Base-by-base conservation (phyloP, 2,113 vertebrate genomes). In the Petrocephalus microphthalmus region DNA sequence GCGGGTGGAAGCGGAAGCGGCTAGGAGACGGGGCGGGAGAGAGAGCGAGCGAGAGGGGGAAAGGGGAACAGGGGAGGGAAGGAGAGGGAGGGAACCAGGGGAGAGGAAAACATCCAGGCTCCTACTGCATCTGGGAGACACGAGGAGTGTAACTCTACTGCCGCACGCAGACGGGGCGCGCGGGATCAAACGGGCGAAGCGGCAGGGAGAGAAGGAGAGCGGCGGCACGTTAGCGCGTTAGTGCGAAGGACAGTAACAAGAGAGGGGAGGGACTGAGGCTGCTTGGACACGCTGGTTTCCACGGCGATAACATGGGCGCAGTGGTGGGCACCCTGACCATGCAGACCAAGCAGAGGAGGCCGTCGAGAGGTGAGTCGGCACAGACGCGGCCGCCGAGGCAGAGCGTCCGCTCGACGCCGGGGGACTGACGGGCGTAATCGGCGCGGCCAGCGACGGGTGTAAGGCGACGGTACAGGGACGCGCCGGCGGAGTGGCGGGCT, bases 291-390 rank as follows among this genome's bases (percentile, higher is more conserved):
- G 57, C 91, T 91, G 93, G 93, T 94, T 94, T 92, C 92, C 92
- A 94, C 94, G 82, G 93, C 87, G 93, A 93, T 94, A 96, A 94
- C 93, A 99, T 99, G 98, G 98, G 98, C 90, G 98, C 98, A 91
- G 98, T 99, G 92, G 98, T 99, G 96, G 98, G 97, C 93, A 99
- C 97, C 49, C 96, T 99, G 94, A 98, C 97, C 64, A 97, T 99
- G 96, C 98, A 99, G 94, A 98, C 97, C 91, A 99, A 97, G 95
- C 97, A 99, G 96, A 98, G 98, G 93, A 92, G 97, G 96, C 96
- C 96, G 57, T 97, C 97, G 29, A 97, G 98, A 98, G 98, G 98
- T 99, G 98, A 93, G 97, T 95, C 89, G 45, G 92, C 85, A 85
- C 71, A 85, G 37, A 85, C 25, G 56, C 42, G 82, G 19, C 84